Base-by-base conservation (phyloP, 2,113 vertebrate genomes). In the Miniopterus natalensis region DNA sequence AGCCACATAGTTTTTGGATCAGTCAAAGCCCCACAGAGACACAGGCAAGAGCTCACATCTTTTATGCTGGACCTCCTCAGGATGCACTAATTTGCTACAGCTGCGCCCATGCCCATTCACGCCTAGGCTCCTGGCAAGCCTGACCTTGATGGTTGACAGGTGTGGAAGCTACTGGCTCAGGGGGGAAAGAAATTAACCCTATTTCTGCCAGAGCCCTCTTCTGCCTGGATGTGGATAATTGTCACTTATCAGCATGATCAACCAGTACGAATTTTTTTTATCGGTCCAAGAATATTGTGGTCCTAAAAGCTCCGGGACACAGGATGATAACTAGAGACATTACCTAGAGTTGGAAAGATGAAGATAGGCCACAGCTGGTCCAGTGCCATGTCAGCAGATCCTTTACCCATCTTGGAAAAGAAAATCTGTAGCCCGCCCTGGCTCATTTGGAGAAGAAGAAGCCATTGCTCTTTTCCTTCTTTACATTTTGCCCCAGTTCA, bases 71-170 rank as follows among this genome's bases (percentile, higher is more conserved):
- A 97, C 97, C 97, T 93, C 97, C 97, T 96, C 95, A 59, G 95
- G 95, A 95, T 96, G 89, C 88, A 93, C 96, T 97, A 97, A 98
- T 98, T 96, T 97, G 95, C 94, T 84, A 97, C 97, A 98, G 97
- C 97, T 98, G 97, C 1, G 83, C 89, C 91, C 95, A 95, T 84
- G 81, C 96, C 92, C 91, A 96, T 98, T 97, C 90, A 21, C 83
- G 94, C 83, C 70, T 36, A 89, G 95, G 97, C 55, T 96, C 65
- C 95, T 98, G 97, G 97, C 96, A 98, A 95, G 61, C 83, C 55
- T 81, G 84, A 91, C 68, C 79, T 89, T 97, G 97, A 97, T 97
- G 93, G 96, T 84, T 97, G 96, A 98, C 97, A 98, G 97, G 97
- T 98, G 97, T 97, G 94, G 79, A 68, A 97, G 83, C 84, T 93